Evolutionary conservation across 2,113 vertebrate genomes (phyloP), one percentile per base, ranked within the genome.

Genomic region (Brachypteracias leptosomus): DNA sequence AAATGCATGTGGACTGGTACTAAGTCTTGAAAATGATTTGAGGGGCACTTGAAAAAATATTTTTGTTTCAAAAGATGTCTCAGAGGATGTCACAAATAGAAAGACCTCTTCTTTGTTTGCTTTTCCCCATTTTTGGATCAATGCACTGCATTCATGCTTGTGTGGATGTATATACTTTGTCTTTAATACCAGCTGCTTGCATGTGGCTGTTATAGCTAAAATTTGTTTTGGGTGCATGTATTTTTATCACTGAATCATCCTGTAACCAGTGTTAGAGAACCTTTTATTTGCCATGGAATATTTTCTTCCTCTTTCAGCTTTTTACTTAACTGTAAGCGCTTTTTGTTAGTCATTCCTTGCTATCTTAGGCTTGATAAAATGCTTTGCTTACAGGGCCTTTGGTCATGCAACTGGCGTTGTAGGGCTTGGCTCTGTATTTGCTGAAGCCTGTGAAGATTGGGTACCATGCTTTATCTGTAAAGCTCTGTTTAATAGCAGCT

Each of bases 331-430:
- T 58, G 4, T 31, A 61, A 33, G 17, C 65, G 61, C 42, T 55
- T 95, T 89, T n/a, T 80, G 12, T 92, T 80, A 52, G 33, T 46
- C 6, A 3, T 31, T 77, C 33, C 36, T 71, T 63, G 38, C 67
- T 93, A 40, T 92, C 65, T 71, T 31, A 44, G 25, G 4, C 28
- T 78, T 57, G 79, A 92, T 93, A 89, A 92, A 93, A 67, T 24
- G 17, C 73, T 72, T 95, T 88, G 54, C 65, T 75, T 76, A 20
- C 35, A 52, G 38, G 33, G 46, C 85, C 35, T 51, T 35, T 70
- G 63, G 57, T 89, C 52, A 4, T 74, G 33, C 42, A 93, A 2
- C 72, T n/a, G 11, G 63, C 6, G 0, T 35, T 57, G 62, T 52
- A 62, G 58, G 67, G 58, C 63, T 92, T 83, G 67, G 58, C 62